Evolutionary conservation across 2,113 vertebrate genomes (phyloP).

Genomic region (Nerophis ophidion): DNA sequence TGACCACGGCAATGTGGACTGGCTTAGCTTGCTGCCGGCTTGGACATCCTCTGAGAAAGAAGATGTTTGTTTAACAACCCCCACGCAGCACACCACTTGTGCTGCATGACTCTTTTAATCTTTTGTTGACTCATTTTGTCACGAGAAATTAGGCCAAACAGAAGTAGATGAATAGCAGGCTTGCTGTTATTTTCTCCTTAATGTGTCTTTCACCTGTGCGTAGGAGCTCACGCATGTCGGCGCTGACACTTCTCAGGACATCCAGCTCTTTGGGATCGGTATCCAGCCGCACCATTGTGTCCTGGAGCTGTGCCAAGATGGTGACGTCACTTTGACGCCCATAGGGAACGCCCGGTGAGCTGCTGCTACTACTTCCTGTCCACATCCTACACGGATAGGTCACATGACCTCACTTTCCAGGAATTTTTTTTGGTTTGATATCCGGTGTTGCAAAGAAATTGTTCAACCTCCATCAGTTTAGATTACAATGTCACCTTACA

Average conservation of each 20-base stretch:
- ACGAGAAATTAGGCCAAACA: slow-evolving; percentile 5
- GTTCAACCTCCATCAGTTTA: slow-evolving; percentile 11
- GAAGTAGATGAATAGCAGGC: neutral
- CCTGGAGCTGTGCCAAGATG: slow-evolving; percentile 83
- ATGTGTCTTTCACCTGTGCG: slow-evolving; percentile 43
- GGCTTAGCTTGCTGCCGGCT: slow-evolving; percentile 37
- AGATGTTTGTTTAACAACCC: slow-evolving; percentile 60
- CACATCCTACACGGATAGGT: slow-evolving; percentile 27
- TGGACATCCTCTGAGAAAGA: slow-evolving; percentile 47
- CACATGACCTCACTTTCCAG: slow-evolving; percentile 51
- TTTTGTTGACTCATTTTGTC: slow-evolving; percentile 5
- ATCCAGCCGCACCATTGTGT: slow-evolving; percentile 92
- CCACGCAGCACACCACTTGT: slow-evolving; percentile 29
- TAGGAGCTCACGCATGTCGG: slow-evolving; percentile 91
- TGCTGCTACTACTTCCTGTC: neutral
- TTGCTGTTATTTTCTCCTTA: slow-evolving; percentile 11
- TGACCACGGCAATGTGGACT: slow-evolving; percentile 50
- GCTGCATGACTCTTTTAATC: slow-evolving; percentile 5
- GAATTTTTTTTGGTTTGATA: slow-evolving; percentile 48
- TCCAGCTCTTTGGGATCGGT: slow-evolving; percentile 96
- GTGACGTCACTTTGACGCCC: slow-evolving; percentile 85
- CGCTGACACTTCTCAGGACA: slow-evolving; percentile 94
- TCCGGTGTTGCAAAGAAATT: slow-evolving; percentile 19
- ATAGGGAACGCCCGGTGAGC: slow-evolving; percentile 87
- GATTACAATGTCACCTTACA: neutral